phyloP scores from a whole-genome alignment of 2,797 vertebrate genomes.

The Adelosebastes latens region DNA sequence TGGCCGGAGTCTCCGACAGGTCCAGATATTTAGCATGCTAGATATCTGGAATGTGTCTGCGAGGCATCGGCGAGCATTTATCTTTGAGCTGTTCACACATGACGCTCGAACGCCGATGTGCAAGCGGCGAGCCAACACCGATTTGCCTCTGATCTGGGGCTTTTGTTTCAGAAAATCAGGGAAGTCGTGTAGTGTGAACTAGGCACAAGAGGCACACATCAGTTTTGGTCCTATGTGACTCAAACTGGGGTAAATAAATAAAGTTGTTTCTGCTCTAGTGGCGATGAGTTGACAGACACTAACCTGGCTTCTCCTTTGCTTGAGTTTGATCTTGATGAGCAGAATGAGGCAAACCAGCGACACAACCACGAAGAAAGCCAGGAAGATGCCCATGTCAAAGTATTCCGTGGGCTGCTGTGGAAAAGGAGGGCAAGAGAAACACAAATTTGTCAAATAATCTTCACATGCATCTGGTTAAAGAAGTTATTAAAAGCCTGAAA shows the following conservation, averaged over 20 bases:
- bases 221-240: not conserved
- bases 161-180: too few species aligned
- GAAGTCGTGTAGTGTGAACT: too few species aligned
- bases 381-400: conserved; percentile 99
- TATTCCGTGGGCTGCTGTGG: conserved; percentile 96
- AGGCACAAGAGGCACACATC: not conserved
- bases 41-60: too few species aligned
- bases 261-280: not conserved
- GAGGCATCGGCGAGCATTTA: too few species aligned
- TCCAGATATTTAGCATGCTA: too few species aligned
- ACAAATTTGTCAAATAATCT: conserved; percentile 41
- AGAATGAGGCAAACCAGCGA: conserved; percentile 97
- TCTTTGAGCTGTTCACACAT: too few species aligned
- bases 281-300: conserved; percentile 11
- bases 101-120: too few species aligned
- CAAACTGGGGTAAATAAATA: not conserved
- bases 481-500: not conserved
- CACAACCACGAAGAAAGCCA: conserved; percentile 98
- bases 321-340: conserved; percentile 98
- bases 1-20: too few species aligned
- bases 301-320: conserved; percentile 97
- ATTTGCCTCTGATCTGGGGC: too few species aligned
- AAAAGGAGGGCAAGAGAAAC: conserved; percentile 31
- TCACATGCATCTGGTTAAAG: not conserved
- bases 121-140: too few species aligned